A percentile compares a stretch with the other conserved stretches of the same genome.
Conservation (phyloP, 2,888 invertebrate species). For the Eupeodes latifasciatus region DNA sequence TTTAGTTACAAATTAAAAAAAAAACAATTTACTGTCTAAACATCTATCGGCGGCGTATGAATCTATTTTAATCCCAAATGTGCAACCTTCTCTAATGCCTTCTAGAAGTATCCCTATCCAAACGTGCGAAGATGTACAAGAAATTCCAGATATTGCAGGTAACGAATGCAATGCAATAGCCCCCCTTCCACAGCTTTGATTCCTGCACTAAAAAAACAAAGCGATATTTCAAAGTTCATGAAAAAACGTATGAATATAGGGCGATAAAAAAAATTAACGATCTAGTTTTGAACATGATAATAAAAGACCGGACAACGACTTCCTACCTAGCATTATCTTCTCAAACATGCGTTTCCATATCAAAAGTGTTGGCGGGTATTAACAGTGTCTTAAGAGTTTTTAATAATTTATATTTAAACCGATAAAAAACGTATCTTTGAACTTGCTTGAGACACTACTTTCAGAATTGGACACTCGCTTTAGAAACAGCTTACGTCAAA, state of each 20-base stretch:
- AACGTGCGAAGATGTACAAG: conserved; percentile 8
- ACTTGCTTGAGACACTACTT: conserved; percentile 6
- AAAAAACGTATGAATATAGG: conserved; percentile 16
- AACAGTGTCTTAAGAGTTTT: conserved; percentile 9
- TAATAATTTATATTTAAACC: background rate
- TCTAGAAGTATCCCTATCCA: conserved; percentile 1
- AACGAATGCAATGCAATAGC: background rate
- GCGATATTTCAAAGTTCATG: conserved; percentile 26
- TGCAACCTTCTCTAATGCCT: background rate
- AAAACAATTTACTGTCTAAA: too few relatives aligned
- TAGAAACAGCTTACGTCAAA: conserved; percentile 22
- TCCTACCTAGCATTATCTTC: conserved; percentile 26
- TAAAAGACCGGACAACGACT: conserved; percentile 19
- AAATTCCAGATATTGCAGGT: conserved; percentile 11
- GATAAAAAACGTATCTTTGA: background rate
- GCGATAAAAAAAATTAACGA: conserved; percentile 34
- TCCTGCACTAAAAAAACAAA: background rate
- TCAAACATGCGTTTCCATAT: conserved; percentile 22
- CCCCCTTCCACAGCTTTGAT: background rate
- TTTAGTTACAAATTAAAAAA: too few relatives aligned
- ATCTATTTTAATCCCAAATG: too few relatives aligned
- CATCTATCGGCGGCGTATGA: too few relatives aligned
- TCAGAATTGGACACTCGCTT: conserved; percentile 21
- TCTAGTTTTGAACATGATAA: conserved; percentile 23
- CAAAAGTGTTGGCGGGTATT: conserved; percentile 19